phyloP scores from a whole-genome alignment of 2,113 vertebrate genomes.

The Cinclus cinclus region DNA sequence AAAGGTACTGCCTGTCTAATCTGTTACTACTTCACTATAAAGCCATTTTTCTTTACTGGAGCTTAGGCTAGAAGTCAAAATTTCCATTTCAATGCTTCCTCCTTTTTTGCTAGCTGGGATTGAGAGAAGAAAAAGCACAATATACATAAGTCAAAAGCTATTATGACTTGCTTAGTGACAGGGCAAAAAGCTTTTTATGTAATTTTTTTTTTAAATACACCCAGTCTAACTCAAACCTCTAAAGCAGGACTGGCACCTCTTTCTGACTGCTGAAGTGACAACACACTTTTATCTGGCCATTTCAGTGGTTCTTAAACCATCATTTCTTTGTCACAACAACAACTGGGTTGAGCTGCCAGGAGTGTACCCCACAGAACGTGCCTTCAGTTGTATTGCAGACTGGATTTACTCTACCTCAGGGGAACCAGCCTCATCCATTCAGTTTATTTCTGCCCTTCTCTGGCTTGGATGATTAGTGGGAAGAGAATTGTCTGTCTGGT shows the following conservation, averaged over 20 bases:
- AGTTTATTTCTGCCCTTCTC: constrained; percentile 43
- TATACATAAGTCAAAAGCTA: constrained; percentile 49
- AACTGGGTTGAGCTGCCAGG: constrained; percentile 29
- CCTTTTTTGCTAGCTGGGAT: constrained; percentile 45
- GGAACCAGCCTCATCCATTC: constrained; percentile 26
- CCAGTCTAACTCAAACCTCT: constrained; percentile 41
- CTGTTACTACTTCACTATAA: constrained; percentile 58
- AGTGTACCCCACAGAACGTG: background rate
- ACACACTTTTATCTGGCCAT: constrained; percentile 45
- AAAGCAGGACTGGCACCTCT: constrained; percentile 44
- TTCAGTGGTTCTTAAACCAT: constrained; percentile 50
- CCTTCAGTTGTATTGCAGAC: constrained; percentile 38
- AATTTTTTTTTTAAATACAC: background rate
- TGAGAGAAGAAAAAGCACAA: constrained; percentile 53
- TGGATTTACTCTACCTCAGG: constrained; percentile 12
- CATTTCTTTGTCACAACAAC: constrained; percentile 63
- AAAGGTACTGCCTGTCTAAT: constrained; percentile 32
- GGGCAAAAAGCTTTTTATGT: constrained; percentile 50
- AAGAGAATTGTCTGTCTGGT: constrained; percentile 48
- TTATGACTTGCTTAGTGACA: constrained; percentile 47
- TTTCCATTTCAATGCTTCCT: constrained; percentile 71
- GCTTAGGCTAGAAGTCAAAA: constrained; percentile 67
- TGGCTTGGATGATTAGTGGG: background rate
- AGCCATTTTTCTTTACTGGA: constrained; percentile 55
- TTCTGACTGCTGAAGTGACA: constrained; percentile 54